Evolutionary conservation across 2,888 invertebrate species (phyloP).

Genomic region (Tachina lurida): DNA sequence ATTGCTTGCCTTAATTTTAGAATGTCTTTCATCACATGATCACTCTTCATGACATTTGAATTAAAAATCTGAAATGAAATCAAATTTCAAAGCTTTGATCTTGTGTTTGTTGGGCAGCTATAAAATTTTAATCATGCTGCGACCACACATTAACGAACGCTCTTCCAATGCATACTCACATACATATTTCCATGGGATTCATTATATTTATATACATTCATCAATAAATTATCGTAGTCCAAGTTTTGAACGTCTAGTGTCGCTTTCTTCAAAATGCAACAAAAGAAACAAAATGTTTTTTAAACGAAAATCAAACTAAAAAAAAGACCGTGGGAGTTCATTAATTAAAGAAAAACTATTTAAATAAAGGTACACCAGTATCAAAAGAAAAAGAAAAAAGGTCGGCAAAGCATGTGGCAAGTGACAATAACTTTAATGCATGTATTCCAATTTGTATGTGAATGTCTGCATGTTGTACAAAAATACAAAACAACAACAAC

Average conservation of each 20-base stretch:
- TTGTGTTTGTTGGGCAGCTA: no score
- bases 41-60: no score
- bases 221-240: slow-evolving; percentile 6
- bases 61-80: no score
- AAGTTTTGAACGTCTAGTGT: slow-evolving; percentile 32
- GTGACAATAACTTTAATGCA: slow-evolving; percentile 40
- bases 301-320: not conserved
- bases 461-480: not conserved
- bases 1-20: no score
- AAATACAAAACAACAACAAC: not conserved
- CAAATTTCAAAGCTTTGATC: no score
- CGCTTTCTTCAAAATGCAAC: slow-evolving; percentile 15
- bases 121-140: not conserved
- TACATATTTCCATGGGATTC: not conserved
- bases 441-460: slow-evolving; percentile 1
- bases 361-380: slow-evolving; percentile 6
- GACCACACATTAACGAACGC: slow-evolving; percentile 31
- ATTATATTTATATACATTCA: not conserved
- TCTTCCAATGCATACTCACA: not conserved
- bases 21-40: no score
- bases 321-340: slow-evolving; percentile 56
- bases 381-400: not conserved
- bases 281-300: slow-evolving; percentile 5
- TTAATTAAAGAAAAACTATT: slow-evolving; percentile 8
- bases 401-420: slow-evolving; percentile 47